Evolutionary conservation across 2,797 vertebrate species (phyloP), one percentile per base, ranked within the genome.

Genomic region (Heliangelus exortis): DNA sequence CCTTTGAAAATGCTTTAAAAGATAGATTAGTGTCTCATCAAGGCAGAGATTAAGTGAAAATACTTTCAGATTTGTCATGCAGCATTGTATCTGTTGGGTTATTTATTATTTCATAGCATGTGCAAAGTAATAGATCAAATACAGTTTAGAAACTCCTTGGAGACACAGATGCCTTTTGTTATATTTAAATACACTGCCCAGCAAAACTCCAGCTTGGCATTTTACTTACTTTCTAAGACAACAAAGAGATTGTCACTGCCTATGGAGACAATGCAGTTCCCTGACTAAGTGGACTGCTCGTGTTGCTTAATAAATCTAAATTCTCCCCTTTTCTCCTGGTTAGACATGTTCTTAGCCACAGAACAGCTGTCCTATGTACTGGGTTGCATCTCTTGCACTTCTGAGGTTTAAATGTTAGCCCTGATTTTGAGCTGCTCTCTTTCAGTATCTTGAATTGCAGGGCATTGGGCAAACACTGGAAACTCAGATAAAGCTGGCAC

Each of bases 1-100:
- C 67, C 95, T 97, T 96, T 96, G 93, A 92, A 97, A 97, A 96
- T 95, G 95, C 96, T 97, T 96, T 91, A 83, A 93, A 97, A 97
- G 95, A 97, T 91, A 97, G 92, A 97, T 97, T 96, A 96, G 89
- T 94, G 97, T 96, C 92, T 96, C 88, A 95, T 95, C 87, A 95
- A 97, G 94, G 95, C 95, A 96, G 85, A 97, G 96, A 97, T 97
- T 93, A 96, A 97, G 93, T 82, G 92, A 97, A 95, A 96, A 94
- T 84, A 92, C 94, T 96, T 97, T 85, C 95, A 81, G 48, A 96
- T 96, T 96, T 96, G 91, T 96, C 96, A 95, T 51, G 72, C 87
- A 76, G 90, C 43, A 25, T 73, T 95, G 91, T 91, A 91, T 92
- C 92, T 96, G 78, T 91, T 91, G 92, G 92, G 96, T 94, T 97